Evolutionary conservation across 2,888 invertebrate genomes (phyloP).

Genomic region (Desoria tigrina): DNA sequence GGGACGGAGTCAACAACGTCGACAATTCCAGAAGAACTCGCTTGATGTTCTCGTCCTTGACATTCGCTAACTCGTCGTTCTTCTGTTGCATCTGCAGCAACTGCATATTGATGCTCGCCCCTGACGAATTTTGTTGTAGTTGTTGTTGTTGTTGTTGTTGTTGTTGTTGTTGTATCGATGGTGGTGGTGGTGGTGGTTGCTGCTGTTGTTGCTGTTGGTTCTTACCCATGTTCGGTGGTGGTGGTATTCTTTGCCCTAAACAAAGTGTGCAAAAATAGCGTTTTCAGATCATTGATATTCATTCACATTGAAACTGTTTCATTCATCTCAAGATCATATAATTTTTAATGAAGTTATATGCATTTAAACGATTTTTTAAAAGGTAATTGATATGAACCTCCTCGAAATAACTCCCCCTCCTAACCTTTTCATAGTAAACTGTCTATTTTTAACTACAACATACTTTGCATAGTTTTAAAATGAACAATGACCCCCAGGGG

Average conservation of each 20-base stretch:
- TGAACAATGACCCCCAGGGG: no score
- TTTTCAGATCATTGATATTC: neutral
- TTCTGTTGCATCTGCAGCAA: constrained; percentile 12
- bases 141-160: neutral
- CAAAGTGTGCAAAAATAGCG: neutral
- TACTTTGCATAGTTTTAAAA: no score
- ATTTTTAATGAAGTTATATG: no score
- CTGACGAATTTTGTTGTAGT: constrained; percentile 8
- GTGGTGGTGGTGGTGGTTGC: neutral
- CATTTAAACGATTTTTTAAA: no score
- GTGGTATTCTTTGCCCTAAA: constrained; percentile 19
- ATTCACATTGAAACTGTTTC: no score
- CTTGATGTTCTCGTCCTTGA: constrained; percentile 42
- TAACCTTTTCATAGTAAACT: no score
- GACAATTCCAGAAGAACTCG: constrained; percentile 37
- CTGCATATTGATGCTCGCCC: constrained; percentile 18
- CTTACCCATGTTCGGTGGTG: neutral
- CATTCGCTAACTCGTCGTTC: constrained; percentile 22
- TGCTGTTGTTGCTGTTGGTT: neutral
- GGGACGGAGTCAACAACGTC: constrained; percentile 34
- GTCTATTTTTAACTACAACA: no score
- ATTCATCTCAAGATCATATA: no score
- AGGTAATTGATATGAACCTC: no score
- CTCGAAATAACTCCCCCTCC: no score
- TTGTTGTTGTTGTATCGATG: no score